These are phyloP conservation scores for Elephas maximus DNA, from an alignment of 2,113 vertebrate species.

Conservation along the genomic window DNA sequence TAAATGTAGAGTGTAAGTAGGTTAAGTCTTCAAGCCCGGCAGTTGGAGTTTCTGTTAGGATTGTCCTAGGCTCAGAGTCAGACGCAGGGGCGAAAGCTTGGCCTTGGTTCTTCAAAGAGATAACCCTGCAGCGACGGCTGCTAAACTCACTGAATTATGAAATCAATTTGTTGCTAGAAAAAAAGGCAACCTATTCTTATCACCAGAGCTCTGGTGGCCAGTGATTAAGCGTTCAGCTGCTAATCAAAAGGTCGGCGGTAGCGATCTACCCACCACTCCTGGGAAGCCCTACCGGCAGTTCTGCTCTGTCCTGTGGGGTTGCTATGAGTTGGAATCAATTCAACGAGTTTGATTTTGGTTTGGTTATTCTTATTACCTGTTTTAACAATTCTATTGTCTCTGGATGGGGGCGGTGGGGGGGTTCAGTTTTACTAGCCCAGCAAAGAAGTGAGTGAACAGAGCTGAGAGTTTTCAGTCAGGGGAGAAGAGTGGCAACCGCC, in stretches of 20 bases:
- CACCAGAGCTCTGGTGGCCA: too few relatives aligned
- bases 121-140: background rate
- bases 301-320: too few relatives aligned
- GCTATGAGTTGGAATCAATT: too few relatives aligned
- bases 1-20: background rate
- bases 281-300: too few relatives aligned
- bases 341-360: too few relatives aligned
- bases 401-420: background rate
- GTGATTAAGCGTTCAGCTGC: too few relatives aligned
- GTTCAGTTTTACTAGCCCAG: background rate
- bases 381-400: constrained; percentile 4
- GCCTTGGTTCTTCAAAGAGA: background rate
- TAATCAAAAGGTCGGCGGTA: too few relatives aligned
- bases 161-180: background rate
- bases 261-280: too few relatives aligned
- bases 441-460: background rate
- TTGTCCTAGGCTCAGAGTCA: background rate
- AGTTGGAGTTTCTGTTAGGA: background rate
- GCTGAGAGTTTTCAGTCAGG: background rate
- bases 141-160: background rate
- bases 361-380: background rate
- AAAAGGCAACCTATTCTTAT: background rate
- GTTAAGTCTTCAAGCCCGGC: background rate
- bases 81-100: background rate
- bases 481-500: background rate